Base-by-base conservation (phyloP, 2,113 vertebrate species). In the Muntiacus muntjak region DNA sequence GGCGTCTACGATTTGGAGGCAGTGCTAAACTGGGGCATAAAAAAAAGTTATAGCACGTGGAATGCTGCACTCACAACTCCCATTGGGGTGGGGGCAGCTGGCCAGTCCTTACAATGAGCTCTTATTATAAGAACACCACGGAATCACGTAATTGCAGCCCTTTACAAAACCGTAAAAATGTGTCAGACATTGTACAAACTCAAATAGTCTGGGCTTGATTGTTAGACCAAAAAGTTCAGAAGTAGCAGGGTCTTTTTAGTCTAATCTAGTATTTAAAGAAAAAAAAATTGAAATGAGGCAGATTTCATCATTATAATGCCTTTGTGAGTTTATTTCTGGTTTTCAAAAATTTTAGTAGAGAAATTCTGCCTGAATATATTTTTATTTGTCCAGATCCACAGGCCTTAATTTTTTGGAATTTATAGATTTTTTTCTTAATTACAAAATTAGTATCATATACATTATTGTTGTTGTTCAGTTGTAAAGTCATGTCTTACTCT, bases 41-140 rank as follows among this genome's bases (percentile, higher is more conserved):
- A 87, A 89, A 81, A 96, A 97, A 86, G 94, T 97, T 94, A 33
- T 60, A 97, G 85, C 97, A 91, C 57, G 57, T 91, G 98, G 97
- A 96, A 60, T 83, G 83, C 62, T 58, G 45, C 16, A 2, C 83
- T 91, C 15, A 11, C 43, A 87, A 17, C 93, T 92, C 94, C 89
- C 78, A 2, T 79, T 67, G 47, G 36, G 86, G 40, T 47, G 52
- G 25, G 23, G 55, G 88, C 60, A 67, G 30, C 86, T n/a, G 45
- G 28, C 54, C 19, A 1, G 45, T 47, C 94, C 78, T 93, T 33
- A 98, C 94, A 98, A 97, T 97, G 95, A 74, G 33, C 97, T 81
- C 87, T 98, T 84, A 89, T 98, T 97, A 74, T 96, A 64, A 92
- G 54, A 94, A 79, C 16, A 47, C 67, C 50, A 12, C 6, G 30